Evolutionary conservation across 2,113 vertebrate genomes (phyloP), one percentile per base, ranked within the genome.

Genomic region (Arenaria interpres): DNA sequence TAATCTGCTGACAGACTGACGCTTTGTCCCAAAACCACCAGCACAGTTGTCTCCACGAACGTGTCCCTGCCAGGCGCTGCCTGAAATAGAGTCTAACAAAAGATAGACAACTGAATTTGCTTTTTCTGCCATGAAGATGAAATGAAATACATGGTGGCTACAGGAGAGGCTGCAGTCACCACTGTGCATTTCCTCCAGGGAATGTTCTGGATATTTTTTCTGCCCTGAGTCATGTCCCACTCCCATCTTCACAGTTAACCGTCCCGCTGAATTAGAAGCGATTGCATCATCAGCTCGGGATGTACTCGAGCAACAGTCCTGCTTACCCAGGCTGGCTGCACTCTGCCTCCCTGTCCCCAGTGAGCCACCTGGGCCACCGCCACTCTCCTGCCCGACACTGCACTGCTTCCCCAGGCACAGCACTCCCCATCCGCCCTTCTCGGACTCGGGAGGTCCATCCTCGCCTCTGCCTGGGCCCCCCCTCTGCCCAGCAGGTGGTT

Each of bases 1-100:
- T 66, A 92, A 75, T 89, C 80, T 88, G 93, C 88, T 94, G 92
- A 88, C 94, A 93, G 75, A 30, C 39, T 72, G 43, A 56, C 35
- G 27, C n/a, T 76, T 80, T 7, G 9, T 81, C 89, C 86, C 76
- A 66, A 96, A 96, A 73, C 91, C 95, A 89, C 83, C 51, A 74
- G 46, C 68, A 43, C 72, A 74, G 63, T 45, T 74, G 37, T 86
- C 80, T 66, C 63, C 45, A 51, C 8, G 37, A 48, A 12, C 4
- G 5, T 33, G 21, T 72, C 80, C 59, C 59, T 53, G 72, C 88
- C 59, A 92, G 85, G 51, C 54, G 0, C 72, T 92, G 94, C 83
- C 83, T 88, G 50, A 57, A 88, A 90, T 41, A 76, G 57, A 48
- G 45, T 5, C 15, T 59, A 54, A 54, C 46, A 45, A 74, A 76